phyloP scores from a whole-genome alignment of 2,113 vertebrate species.

The Pituophis catenifer region DNA sequence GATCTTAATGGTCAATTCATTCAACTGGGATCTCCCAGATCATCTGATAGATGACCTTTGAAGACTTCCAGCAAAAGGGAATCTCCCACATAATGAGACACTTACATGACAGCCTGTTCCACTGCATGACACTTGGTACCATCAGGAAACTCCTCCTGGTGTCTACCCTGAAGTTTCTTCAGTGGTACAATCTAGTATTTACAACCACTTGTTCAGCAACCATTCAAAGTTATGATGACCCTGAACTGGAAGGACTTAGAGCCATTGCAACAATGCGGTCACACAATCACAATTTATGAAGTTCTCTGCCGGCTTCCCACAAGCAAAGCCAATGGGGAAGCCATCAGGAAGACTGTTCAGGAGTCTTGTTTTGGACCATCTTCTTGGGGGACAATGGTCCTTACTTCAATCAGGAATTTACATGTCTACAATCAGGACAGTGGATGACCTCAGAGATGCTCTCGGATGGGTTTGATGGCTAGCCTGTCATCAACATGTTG shows the following conservation, averaged over 20 bases:
- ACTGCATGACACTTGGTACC: neutral
- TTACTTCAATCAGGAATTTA: neutral
- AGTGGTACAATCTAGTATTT: neutral
- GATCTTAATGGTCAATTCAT: neutral
- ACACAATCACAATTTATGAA: neutral
- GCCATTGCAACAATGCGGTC: neutral
- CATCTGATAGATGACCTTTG: neutral
- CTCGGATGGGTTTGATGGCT: neutral
- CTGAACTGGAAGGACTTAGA: neutral
- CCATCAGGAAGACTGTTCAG: neutral
- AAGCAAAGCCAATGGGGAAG: neutral
- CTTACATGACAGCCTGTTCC: neutral
- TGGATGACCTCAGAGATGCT: neutral
- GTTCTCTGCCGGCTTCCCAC: neutral
- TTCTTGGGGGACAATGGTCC: neutral
- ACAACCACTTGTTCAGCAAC: neutral
- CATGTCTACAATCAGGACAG: neutral
- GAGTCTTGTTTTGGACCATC: neutral
- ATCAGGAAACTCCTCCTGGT: neutral
- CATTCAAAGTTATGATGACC: neutral
- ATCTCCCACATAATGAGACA: neutral
- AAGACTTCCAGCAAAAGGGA: neutral
- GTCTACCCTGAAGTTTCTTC: neutral
- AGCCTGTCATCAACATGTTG: neutral
- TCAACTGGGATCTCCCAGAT: neutral